Evolutionary conservation across 2,888 invertebrate genomes (phyloP), one percentile per base, ranked within the genome.

Genomic region (Megamerina dolium): DNA sequence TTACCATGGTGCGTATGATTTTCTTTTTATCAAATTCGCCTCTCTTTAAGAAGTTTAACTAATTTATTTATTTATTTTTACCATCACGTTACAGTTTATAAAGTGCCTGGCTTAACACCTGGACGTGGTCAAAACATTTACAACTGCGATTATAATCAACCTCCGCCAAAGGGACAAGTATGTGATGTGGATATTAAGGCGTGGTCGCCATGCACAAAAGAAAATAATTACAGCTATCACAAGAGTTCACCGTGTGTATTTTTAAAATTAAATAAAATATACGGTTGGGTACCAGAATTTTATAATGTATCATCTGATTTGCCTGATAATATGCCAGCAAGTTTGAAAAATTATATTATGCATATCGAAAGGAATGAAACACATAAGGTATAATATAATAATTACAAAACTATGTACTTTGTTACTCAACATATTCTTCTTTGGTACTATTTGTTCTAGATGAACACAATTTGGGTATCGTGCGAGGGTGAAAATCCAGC

Each of bases 221-320:
- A 87, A 52, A 86, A 91, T 61, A 61, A 82, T 58, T 99, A 86
- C 70, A 93, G 90, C 47, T 97, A 90, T 72, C 86, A 89, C 66
- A 84, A 85, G 64, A 93, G 92, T 31, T 83, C 86, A 16, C 97
- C 97, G 0, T 99, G 99, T 72, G 79, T 97, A 51, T 86, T 96
- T 66, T 77, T 99, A 43, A 97, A 97, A 69, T 75, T 99, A 30
- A 99, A 99, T 74, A 92, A 88, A 79, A 93, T 94, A 61, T 93
- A 82, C 59, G 89, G 83, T 16, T 95, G 94, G 94, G 75, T 77
- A 51, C 94, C 95, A 0, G 78, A 84, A 23, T 87, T 80, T 61
- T 93, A 87, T 64, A 83, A 88, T 61, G 79, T 82, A 51, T 78
- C 84, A 1, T 73, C 75, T 8, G 69, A 75, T 42, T 74, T 91